Evolutionary conservation across 2,888 invertebrate species (phyloP), one percentile per base, ranked within the genome.

Genomic region (Cheilosia grossa): DNA sequence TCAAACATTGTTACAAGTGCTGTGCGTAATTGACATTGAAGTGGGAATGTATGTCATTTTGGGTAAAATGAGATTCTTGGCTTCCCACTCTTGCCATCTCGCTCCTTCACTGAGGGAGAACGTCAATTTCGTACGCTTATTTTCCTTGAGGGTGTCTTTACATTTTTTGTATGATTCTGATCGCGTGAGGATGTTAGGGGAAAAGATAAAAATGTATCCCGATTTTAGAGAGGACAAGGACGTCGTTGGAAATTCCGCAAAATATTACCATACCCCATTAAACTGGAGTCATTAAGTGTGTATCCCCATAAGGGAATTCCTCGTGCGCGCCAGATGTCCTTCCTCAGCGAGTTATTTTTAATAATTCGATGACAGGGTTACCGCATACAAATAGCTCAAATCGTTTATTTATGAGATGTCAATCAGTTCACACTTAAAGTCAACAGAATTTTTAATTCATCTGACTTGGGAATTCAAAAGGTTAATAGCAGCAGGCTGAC

Each of bases 1-100:
- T 40, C 64, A 40, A 40, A 42, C 17, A n/a, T 9, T n/a, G 64
- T 56, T 2, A 24, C 24, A 24, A 9, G 30, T 30, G 49, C 49
- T 51, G 51, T 24, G 51, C 27, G 19, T 64, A 56, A 56, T 47
- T 33, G 63, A 44, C 63, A 47, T 30, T 24, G 21, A 37, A 37
- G 49, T 58, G 58, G 21, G 10, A 58, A 58, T 70, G 30, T 15
- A 19, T 54, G 54, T 54, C 54, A 15, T 67, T 67, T 54, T 19
- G 33, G 44, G 4, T 54, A 24, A 51, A 37, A 66, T 51, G 63
- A 64, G 33, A 49, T 64, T 64, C 21, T 10, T 17, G 4, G n/a
- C n/a, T 7, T 44, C n/a, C 17, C 17, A n/a, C 30, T 6, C 17
- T n/a, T 15, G 5, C n/a, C 3, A 2, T 4, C 4, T 24, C 24